Evolutionary conservation across 2,888 invertebrate genomes (phyloP), one percentile per base, ranked within the genome.

Genomic region (Cyclophora albipunctata): DNA sequence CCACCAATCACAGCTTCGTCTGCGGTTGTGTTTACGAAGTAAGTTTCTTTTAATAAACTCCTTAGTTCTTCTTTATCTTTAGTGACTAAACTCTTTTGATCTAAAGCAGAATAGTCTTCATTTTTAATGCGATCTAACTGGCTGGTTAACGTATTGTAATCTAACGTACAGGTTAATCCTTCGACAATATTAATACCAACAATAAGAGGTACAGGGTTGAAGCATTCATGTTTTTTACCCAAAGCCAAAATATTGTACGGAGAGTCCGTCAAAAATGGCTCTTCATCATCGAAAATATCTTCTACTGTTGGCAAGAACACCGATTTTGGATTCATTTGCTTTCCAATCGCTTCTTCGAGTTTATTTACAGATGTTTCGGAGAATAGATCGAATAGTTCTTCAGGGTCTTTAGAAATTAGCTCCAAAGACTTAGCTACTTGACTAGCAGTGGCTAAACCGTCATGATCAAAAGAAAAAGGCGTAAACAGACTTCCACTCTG

Each of bases 171-270:
- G 0, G 85, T 78, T 0, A 91, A 57, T 0, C 91, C 91, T 70
- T 91, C 91, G 0, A 86, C 89, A 0, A 90, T 89, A 47, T 87
- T 90, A 0, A 90, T 69, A 0, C 91, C 91, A 57, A 90, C 77
- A 3, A 91, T 80, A 0, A 84, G 67, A 1, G 91, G 91, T 4
- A 90, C 86, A 0, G 84, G 75, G 33, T 84, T 70, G 40, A 81
- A 79, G 2, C 55, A 50, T 2, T 64, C 63, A 2, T 73, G 69
- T 1, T 65, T 60, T 40, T 45, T 54, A 3, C 61, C 61, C 33
- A 78, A 68, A 3, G 64, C 63, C 6, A 91, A 51, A 5, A 89
- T 74, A 43, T 81, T 90, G 58, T 63, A 91, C 46, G 68, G 92
- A 65, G 59, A 75, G 45, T 84, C 85, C 0, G 65, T 71, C n/a